phyloP scores from a whole-genome alignment of 2,113 vertebrate species.

The Sakesphorus luctuosus region DNA sequence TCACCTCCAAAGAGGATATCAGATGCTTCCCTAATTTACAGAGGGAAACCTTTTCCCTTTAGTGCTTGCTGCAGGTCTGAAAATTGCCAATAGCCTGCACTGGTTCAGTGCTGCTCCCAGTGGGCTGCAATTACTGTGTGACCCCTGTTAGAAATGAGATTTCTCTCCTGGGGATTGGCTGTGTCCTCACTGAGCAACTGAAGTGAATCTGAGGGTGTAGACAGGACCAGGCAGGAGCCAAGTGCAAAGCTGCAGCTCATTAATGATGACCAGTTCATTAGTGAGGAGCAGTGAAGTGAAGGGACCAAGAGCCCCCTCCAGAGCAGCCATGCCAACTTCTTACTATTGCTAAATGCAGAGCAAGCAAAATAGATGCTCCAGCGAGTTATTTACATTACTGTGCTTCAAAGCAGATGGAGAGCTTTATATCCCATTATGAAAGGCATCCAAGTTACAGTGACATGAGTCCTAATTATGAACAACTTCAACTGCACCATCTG shows the following conservation, averaged over 20 bases:
- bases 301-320: not conserved
- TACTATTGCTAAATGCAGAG: not conserved
- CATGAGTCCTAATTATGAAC: constrained; percentile 40
- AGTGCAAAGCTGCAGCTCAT: not conserved
- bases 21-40: not conserved
- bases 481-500: constrained; percentile 52
- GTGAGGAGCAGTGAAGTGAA: not conserved
- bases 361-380: constrained; percentile 13
- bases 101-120: not conserved
- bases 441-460: constrained; percentile 25
- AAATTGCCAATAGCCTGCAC: not conserved
- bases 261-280: not conserved
- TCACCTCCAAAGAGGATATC: not conserved
- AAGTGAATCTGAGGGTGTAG: not conserved
- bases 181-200: not conserved
- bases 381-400: constrained; percentile 38
- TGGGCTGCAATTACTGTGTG: not conserved
- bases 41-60: not conserved
- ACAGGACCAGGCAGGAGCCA: not conserved
- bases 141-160: not conserved
- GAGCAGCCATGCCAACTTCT: not conserved
- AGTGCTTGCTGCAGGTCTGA: not conserved
- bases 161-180: not conserved
- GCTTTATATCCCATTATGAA: constrained; percentile 32
- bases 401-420: constrained; percentile 43